Evolutionary conservation across 2,113 vertebrate species (phyloP).

Genomic region (Ceuthmochares aereus): DNA sequence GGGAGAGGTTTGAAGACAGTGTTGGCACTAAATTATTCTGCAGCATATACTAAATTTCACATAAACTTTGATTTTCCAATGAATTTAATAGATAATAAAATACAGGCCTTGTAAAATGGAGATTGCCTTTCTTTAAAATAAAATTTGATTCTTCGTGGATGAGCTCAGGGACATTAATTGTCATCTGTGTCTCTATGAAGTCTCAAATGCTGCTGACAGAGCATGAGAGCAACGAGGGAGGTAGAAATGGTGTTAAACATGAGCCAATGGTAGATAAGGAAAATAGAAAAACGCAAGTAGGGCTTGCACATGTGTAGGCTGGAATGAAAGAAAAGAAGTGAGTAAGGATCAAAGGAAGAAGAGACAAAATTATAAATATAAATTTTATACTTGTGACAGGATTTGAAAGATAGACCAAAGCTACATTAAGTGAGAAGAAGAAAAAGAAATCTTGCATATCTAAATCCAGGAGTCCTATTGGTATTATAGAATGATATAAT

Average conservation of each 20-base stretch:
- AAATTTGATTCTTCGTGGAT: neutral
- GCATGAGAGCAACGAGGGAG: neutral
- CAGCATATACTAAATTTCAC: neutral
- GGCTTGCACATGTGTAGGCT: neutral
- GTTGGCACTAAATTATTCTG: neutral
- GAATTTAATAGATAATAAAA: neutral
- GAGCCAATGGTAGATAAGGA: neutral
- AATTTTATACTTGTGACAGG: neutral
- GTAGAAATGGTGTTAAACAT: neutral
- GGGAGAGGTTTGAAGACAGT: neutral
- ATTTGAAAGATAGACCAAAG: neutral
- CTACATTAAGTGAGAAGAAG: neutral
- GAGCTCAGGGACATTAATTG: neutral
- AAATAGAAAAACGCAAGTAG: neutral
- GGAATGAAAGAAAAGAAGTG: neutral
- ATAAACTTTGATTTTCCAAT: neutral
- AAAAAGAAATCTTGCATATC: neutral
- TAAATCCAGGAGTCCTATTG: neutral
- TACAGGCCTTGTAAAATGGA: neutral
- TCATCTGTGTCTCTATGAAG: conserved; percentile 1
- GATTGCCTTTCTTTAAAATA: neutral
- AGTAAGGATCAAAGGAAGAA: neutral
- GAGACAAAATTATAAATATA: neutral
- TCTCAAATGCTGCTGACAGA: neutral
- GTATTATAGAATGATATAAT: neutral